Percentiles rank a stretch among this genome's conserved stretches.
Conservation (phyloP, 2,888 invertebrate genomes). For the Tryphoninae sp. region DNA sequence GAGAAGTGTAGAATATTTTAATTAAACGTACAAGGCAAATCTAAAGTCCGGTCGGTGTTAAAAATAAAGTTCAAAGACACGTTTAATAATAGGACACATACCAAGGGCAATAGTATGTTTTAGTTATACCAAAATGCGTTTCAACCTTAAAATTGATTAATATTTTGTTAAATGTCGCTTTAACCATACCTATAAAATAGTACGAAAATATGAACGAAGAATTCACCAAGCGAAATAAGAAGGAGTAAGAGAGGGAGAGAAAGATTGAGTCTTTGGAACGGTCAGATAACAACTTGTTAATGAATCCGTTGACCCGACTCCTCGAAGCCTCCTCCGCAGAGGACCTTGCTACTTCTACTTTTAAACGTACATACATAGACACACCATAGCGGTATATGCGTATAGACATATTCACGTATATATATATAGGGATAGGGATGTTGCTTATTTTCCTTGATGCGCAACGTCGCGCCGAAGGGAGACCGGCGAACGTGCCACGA, state of each 20-base stretch:
- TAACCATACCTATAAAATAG: no score
- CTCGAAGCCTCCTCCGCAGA: conserved; percentile 34
- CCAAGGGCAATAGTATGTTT: no score
- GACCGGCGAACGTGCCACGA: conserved; percentile 56
- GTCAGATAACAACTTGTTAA: conserved; percentile 76
- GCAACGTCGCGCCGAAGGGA: conserved; percentile 38
- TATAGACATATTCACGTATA: neutral
- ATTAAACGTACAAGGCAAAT: no score
- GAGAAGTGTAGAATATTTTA: no score
- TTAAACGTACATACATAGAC: neutral
- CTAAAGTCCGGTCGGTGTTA: no score
- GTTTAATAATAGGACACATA: no score
- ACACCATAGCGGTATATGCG: neutral
- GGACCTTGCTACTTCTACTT: neutral
- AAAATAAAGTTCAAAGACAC: no score
- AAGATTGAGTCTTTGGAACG: conserved; percentile 64
- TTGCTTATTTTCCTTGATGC: conserved; percentile 26
- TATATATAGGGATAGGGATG: neutral
- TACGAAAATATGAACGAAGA: no score
- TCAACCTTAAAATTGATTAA: no score
- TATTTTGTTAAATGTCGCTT: no score
- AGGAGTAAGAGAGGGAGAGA: conserved; percentile 35
- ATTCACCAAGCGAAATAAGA: neutral
- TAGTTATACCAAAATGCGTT: no score
- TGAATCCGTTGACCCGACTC: conserved; percentile 73